Evolutionary conservation across 2,797 vertebrate genomes (phyloP), one percentile per base, ranked within the genome.

Genomic region (Amniataba percoides): DNA sequence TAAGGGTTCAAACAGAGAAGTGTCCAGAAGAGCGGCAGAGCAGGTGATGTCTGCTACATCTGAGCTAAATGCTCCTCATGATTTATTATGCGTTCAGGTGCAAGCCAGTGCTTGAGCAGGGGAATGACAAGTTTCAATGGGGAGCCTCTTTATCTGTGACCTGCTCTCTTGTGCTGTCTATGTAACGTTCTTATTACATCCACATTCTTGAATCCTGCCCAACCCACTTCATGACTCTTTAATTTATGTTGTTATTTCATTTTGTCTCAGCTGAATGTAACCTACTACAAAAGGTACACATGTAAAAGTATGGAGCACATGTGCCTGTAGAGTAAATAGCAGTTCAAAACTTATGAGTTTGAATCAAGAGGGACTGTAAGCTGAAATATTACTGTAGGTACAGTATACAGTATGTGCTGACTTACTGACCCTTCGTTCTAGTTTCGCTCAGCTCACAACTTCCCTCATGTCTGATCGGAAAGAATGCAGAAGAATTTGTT

Each of bases 401-500:
- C 25, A 48, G 42, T 6, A 3, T 34, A 10, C 19, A 62, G 46
- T 60, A 63, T 59, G 75, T 64, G 42, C 63, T 76, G 64, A 83
- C 61, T 84, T 64, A 63, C 58, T 83, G 52, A 66, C 71, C 84
- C 74, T 11, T 51, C 49, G 68, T 80, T 88, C 74, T 71, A 72
- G 45, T 70, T 74, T 40, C 78, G 43, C 67, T 71, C 77, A 12
- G 69, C 68, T 77, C 61, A 81, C 76, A 79, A 64, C 88, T 78
- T 83, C 62, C 58, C 65, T 76, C 4, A 36, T 46, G 76, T 84
- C 76, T 60, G 48, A 75, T 76, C 3, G 80, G 85, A 89, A 89
- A 81, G 76, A 87, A 88, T 84, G 84, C 64, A 18, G 61, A 55
- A 25, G 3, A 70, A 61, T 77, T 81, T 77, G 62, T 85, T 79